A percentile compares a stretch with the other conserved stretches of the same genome.
Evolutionary conservation across 1,140 invertebrate genomes (phyloP).

Genomic region (Drosophila miranda): DNA sequence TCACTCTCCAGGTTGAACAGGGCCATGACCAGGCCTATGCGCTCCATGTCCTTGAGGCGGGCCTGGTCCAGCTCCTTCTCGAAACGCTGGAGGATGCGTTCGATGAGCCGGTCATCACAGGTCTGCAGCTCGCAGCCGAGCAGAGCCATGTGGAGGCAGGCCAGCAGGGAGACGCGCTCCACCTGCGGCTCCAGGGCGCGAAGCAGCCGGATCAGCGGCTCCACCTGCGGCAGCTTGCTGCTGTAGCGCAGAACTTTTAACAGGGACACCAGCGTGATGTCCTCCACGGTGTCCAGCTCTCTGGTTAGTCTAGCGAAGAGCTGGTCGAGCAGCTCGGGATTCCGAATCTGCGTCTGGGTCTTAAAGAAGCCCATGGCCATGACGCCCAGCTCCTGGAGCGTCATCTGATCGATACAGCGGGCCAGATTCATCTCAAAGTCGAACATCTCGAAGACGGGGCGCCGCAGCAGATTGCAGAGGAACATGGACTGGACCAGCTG

Average conservation of each 20-base stretch:
- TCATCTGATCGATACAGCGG: conserved; percentile 82
- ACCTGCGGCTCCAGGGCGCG: conserved; percentile 77
- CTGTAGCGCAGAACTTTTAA: conserved; percentile 84
- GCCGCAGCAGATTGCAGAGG: conserved; percentile 83
- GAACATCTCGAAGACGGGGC: conserved; percentile 83
- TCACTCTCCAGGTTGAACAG: conserved; percentile 83
- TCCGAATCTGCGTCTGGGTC: conserved; percentile 84
- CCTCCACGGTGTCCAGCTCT: conserved; percentile 82
- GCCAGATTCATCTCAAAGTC: conserved; percentile 84
- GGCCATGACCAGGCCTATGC: conserved; percentile 83
- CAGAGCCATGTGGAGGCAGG: conserved; percentile 84
- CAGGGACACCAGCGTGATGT: conserved; percentile 83
- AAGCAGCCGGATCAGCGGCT: conserved; percentile 70
- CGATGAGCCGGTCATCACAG: conserved; percentile 76
- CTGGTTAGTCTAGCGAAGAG: conserved; percentile 81
- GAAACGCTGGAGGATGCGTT: conserved; percentile 81
- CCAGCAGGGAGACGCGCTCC: conserved; percentile 80
- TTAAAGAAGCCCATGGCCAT: conserved; percentile 86
- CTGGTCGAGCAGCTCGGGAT: conserved; percentile 76
- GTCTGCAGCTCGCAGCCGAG: conserved; percentile 82
- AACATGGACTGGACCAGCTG: conserved; percentile 85
- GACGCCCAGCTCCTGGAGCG: conserved; percentile 84
- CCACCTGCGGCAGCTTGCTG: conserved; percentile 57
- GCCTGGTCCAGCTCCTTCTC: conserved; percentile 64
- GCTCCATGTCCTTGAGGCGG: conserved; percentile 86